Evolutionary conservation across 2,888 invertebrate species (phyloP), one percentile per base, ranked within the genome.

Genomic region (Oscheius sp.): DNA sequence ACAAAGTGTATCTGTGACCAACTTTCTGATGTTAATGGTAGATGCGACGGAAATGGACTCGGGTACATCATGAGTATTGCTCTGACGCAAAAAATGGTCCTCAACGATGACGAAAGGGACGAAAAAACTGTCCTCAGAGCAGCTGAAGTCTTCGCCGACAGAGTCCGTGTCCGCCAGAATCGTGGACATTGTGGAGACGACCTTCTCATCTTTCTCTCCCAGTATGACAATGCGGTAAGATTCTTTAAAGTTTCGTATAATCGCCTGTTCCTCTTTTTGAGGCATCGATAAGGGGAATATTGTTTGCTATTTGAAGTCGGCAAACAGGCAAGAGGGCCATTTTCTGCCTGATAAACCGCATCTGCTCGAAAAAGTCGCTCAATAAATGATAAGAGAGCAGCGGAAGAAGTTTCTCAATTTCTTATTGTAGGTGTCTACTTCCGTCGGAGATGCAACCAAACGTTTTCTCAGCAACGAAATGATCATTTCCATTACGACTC

Each of bases 151-250:
- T 75, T 75, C 38, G 75, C 75, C 38, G 72, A 75, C 68, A 65
- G 49, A 2, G 33, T 75, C 36, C 47, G 75, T 24, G 50, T 59
- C 17, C 70, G 70, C 33, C 72, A 73, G 51, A 70, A 68, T 20
- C 68, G 75, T 1, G 75, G 70, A 2, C 75, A 73, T 33, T 75
- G 75, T 38, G 70, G 72, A 49, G 75, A 75, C 38, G 75, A 75
- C 24, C 2, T 75, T 17, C 30, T 75, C 20, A 75, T 75, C n/a
- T 73, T 75, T 44, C 33, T 72, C 30, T 75, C 75, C 1, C 56
- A 66, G 17, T 32, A 47, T 17, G 75, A 75, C 54, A 38, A 75
- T 57, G 73, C 73, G 32, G 73, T 75, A 12, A 71, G 71, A 49
- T 56, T 67, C 22, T 44, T 44, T 8, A 8, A 36, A 36, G 14